Evolutionary conservation across 2,888 invertebrate species (phyloP).

Genomic region (Morpho achilles): DNA sequence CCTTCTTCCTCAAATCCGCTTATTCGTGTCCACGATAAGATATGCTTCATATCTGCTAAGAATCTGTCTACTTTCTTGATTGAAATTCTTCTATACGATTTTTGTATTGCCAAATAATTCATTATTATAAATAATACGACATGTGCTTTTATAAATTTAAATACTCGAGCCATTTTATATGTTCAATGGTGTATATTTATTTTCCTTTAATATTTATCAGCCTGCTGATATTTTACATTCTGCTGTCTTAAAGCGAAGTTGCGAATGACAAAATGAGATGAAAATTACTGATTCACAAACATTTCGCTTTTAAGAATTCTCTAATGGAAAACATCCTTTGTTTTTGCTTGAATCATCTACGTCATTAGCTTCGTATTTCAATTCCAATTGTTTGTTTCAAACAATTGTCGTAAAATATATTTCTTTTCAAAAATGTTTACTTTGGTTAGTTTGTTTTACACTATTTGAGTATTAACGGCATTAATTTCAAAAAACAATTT

Average conservation of each 20-base stretch:
- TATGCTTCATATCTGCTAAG: constrained; percentile 48
- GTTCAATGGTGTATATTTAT: not conserved
- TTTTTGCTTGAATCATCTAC: not conserved
- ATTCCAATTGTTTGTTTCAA: too few species aligned
- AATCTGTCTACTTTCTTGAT: constrained; percentile 42
- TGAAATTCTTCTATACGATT: constrained; percentile 20
- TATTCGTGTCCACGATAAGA: constrained; percentile 55
- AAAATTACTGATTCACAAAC: constrained; percentile 1
- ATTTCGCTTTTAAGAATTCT: constrained; percentile 1
- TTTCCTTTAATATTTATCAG: not conserved
- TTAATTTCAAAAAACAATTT: too few species aligned
- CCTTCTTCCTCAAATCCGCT: constrained; percentile 40
- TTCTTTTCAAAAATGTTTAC: too few species aligned
- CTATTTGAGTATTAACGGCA: too few species aligned
- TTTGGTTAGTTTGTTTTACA: too few species aligned
- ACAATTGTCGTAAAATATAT: too few species aligned
- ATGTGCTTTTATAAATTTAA: constrained; percentile 19
- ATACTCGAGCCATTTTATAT: constrained; percentile 16
- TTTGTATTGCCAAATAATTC: constrained; percentile 19
- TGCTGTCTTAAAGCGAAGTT: not conserved
- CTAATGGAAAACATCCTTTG: not conserved
- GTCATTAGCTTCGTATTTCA: too few species aligned
- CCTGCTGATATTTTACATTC: not conserved
- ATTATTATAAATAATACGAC: constrained; percentile 18
- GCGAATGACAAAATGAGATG: not conserved